phyloP scores from a whole-genome alignment of 2,113 vertebrate genomes.

The Gallinago media region DNA sequence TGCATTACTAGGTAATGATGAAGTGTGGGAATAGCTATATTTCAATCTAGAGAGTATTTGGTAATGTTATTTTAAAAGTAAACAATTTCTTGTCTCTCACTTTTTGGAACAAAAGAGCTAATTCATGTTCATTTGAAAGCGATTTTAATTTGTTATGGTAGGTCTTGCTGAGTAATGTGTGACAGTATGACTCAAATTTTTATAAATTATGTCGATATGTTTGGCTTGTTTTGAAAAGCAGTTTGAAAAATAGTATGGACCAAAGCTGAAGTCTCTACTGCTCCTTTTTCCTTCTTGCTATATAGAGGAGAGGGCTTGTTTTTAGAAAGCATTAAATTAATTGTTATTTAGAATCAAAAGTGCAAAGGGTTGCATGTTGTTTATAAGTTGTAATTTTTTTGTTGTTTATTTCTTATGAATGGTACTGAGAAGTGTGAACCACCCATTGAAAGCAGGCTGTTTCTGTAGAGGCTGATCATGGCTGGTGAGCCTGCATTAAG shows the following conservation, averaged over 20 bases:
- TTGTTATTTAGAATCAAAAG: not conserved
- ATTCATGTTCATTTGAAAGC: slow-evolving; percentile 11
- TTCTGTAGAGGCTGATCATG: not conserved
- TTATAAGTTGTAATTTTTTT: not conserved
- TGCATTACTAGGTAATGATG: not conserved
- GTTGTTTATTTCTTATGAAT: not conserved
- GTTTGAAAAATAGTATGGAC: not conserved
- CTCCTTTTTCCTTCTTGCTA: not conserved
- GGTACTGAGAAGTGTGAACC: not conserved
- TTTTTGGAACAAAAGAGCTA: not conserved
- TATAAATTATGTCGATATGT: slow-evolving; percentile 9
- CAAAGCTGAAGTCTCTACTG: not conserved
- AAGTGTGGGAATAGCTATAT: not conserved
- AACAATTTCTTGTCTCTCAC: not conserved
- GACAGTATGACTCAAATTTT: slow-evolving; percentile 23
- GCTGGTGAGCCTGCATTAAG: not conserved
- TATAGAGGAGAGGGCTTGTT: not conserved
- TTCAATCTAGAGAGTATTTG: not conserved
- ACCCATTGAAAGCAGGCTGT: not conserved
- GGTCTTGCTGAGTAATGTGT: not conserved
- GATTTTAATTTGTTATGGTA: not conserved
- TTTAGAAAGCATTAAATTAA: not conserved
- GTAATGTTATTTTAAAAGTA: not conserved
- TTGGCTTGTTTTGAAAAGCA: slow-evolving; percentile 27
- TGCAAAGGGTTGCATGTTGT: not conserved